These are phyloP conservation scores for Chrysochloris asiatica DNA, from an alignment of 2,113 vertebrate genomes.

Conservation along the genomic window DNA sequence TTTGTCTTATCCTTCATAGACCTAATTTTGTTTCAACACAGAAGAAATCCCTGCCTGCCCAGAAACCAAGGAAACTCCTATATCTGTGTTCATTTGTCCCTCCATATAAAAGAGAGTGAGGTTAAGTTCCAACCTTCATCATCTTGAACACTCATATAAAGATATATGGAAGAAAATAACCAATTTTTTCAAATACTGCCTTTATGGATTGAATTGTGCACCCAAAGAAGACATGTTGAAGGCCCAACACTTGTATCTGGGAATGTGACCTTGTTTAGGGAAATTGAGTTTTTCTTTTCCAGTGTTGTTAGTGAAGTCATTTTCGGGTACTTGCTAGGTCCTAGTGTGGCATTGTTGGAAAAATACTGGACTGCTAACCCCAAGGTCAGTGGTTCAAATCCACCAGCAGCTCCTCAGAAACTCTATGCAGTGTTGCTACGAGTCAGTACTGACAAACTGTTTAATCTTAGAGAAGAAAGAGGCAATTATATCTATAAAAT, in stretches of 20 bases:
- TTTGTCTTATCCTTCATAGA: constrained; percentile 34
- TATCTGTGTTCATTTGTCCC: background rate
- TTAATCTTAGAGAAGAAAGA: background rate
- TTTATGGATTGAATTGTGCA: background rate
- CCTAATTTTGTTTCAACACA: constrained; percentile 12
- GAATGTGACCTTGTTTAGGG: background rate
- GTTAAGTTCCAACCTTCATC: background rate
- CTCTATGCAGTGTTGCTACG: no score
- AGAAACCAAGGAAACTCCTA: background rate
- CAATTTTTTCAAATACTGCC: background rate
- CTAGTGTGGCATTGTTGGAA: no score
- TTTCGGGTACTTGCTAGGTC: no score
- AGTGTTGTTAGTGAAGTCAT: background rate
- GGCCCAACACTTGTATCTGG: background rate
- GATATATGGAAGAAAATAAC: background rate
- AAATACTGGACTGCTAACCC: background rate
- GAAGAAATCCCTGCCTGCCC: background rate
- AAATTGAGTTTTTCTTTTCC: background rate
- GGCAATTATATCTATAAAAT: background rate
- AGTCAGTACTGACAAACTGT: background rate
- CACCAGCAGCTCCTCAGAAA: no score
- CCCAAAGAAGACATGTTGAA: background rate
- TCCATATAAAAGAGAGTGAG: background rate
- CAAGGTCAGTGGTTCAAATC: no score
- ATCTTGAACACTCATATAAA: background rate